Evolutionary conservation across 2,797 vertebrate species (phyloP).

Genomic region (Vespertilio murinus): DNA sequence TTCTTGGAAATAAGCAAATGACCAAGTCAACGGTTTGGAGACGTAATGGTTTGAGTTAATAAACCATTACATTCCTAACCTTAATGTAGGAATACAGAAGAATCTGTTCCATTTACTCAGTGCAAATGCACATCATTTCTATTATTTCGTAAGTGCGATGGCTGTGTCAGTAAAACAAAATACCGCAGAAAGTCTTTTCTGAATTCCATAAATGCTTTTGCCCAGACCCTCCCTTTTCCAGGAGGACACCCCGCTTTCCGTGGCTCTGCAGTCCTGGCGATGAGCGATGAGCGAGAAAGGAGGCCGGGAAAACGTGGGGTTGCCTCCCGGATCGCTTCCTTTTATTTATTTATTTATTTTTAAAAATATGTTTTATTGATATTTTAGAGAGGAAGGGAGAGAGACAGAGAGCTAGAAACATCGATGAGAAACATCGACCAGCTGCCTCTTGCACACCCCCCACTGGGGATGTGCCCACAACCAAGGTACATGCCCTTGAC

Average conservation of each 20-base stretch:
- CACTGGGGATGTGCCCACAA: too few relatives aligned
- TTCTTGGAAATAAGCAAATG: slow-evolving; percentile 64
- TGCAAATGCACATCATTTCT: not conserved
- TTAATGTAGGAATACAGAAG: not conserved
- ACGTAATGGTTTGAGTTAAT: slow-evolving; percentile 54
- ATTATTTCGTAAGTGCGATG: not conserved
- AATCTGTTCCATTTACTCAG: not conserved
- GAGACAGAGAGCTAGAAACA: too few relatives aligned
- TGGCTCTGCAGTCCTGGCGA: not conserved
- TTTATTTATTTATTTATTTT: too few relatives aligned
- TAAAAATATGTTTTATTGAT: too few relatives aligned
- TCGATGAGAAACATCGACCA: too few relatives aligned
- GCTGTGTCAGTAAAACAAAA: not conserved
- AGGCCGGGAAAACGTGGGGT: not conserved
- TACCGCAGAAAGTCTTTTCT: not conserved
- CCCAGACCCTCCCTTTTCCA: not conserved
- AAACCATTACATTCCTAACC: not conserved
- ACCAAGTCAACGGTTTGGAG: not conserved
- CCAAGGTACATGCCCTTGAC: too few relatives aligned
- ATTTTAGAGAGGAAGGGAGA: too few relatives aligned
- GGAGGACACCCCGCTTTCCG: not conserved
- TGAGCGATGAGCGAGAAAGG: not conserved
- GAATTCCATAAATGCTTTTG: not conserved
- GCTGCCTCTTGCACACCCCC: too few relatives aligned
- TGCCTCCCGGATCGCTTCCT: not conserved